Base-by-base conservation (phyloP, 2,888 invertebrate genomes). In the Pristionchus fissidentatus region DNA sequence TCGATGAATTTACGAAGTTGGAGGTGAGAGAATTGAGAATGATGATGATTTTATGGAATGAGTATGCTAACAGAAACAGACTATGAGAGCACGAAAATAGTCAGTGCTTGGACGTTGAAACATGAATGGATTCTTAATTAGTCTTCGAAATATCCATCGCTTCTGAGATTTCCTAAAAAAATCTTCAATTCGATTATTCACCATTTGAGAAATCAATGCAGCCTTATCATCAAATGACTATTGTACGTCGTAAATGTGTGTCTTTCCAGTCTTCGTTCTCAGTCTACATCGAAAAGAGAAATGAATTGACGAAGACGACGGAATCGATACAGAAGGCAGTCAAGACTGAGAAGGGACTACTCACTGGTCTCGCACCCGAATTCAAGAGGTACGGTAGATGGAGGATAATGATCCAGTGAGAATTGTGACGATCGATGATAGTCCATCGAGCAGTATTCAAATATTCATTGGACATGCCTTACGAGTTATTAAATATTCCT, bases 301-400 rank as follows among this genome's bases (percentile, higher is more conserved):
- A 92, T 13, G 92, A 93, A 66, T 88, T 93, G 87, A 91, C 91
- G 46, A 87, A 89, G 35, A 85, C 90, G 10, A 94, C 94, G 89
- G 92, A 92, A 79, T 92, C 96, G 95, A 97, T 97, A 93, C 94
- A 96, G 90, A 96, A 96, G 60, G 96, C 96, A 91, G 95, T 98
- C 88, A 95, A 95, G 88, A 97, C 98, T 93, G 97, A 98, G 93
- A 95, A 95, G 90, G 97, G 98, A 93, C 95, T 97, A 86, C 95
- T 97, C 94, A 95, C 95, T 60, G 94, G 96, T 92, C 96, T 98
- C 91, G 94, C 94, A 49, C 95, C 95, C 90, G 95, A 95, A 81
- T 92, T 97, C 83, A 95, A 95, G 94, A 95, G 95, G 97, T 97
- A 83, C 75, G 38, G 70, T 62, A 60, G 29, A n/a, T 57, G 10